A percentile compares a stretch with the other conserved stretches of the same genome.
phyloP scores from a whole-genome alignment of 1,140 invertebrate species.

The Heliconius nattereri region DNA sequence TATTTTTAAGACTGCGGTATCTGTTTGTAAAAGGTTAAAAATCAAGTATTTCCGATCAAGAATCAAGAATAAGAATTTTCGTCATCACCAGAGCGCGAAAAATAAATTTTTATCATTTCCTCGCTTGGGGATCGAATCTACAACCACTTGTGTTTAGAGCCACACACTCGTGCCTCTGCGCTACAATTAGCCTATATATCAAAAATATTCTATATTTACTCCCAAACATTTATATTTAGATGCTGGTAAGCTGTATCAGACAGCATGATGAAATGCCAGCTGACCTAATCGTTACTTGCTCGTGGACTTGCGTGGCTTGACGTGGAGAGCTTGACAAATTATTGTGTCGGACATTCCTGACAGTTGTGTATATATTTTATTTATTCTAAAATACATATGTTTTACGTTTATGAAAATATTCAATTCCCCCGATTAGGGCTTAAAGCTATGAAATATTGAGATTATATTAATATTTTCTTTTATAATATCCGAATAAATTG shows the following conservation, averaged over 20 bases:
- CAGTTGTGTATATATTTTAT: slow-evolving; percentile 8
- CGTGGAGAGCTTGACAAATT: slow-evolving; percentile 2
- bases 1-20: too few relatives aligned
- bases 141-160: too few relatives aligned
- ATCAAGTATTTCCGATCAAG: not conserved
- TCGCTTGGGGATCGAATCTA: too few relatives aligned
- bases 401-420: not conserved
- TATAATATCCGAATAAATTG: too few relatives aligned
- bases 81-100: too few relatives aligned
- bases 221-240: not conserved
- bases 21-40: not conserved
- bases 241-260: not conserved
- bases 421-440: too few relatives aligned
- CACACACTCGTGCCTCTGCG: too few relatives aligned
- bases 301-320: not conserved
- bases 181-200: too few relatives aligned
- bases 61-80: too few relatives aligned
- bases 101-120: too few relatives aligned
- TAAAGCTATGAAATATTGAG: too few relatives aligned
- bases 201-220: not conserved
- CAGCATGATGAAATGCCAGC: slow-evolving; percentile 4
- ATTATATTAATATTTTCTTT: too few relatives aligned
- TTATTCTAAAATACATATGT: not conserved
- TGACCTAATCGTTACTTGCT: slow-evolving; percentile 12
- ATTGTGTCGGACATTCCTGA: not conserved